These are phyloP conservation scores for Lindbergichthys nudifrons DNA, from an alignment of 2,797 vertebrate genomes.

Conservation along the genomic window DNA sequence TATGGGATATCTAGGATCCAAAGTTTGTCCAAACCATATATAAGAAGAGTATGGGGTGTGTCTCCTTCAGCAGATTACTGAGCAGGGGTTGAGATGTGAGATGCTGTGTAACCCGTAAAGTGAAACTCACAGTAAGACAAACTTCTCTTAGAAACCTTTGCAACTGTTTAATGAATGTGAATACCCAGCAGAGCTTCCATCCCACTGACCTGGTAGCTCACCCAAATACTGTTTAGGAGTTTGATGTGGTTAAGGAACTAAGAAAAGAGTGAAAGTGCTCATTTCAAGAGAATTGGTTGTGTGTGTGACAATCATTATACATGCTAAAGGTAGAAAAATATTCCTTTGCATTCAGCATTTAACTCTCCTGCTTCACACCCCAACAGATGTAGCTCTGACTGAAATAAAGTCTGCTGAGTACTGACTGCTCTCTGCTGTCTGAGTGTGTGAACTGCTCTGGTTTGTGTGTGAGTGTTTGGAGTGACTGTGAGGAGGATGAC, in stretches of 20 bases:
- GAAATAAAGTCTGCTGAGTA: slow-evolving; percentile 14
- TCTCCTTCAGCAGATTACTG: background rate
- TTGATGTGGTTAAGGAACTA: background rate
- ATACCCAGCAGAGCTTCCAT: background rate
- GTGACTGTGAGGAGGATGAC: too few species aligned
- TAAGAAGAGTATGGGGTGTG: too few species aligned
- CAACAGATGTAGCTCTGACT: slow-evolving; percentile 26
- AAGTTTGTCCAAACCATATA: too few species aligned
- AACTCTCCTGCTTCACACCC: background rate
- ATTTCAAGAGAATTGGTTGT: background rate
- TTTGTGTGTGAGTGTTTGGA: too few species aligned
- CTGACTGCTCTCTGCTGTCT: slow-evolving; percentile 80
- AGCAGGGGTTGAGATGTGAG: background rate
- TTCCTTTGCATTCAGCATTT: background rate
- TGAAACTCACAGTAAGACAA: background rate
- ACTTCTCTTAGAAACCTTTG: background rate
- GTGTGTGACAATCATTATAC: background rate
- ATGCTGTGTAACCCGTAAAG: background rate
- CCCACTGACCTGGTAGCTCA: background rate
- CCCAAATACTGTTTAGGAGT: background rate
- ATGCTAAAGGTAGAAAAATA: background rate
- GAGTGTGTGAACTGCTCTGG: slow-evolving; percentile 1
- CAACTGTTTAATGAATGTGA: background rate
- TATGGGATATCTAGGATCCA: too few species aligned
- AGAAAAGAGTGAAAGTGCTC: background rate